Conservation (phyloP, 2,888 invertebrate species). For the Heteromurus nitidus region DNA sequence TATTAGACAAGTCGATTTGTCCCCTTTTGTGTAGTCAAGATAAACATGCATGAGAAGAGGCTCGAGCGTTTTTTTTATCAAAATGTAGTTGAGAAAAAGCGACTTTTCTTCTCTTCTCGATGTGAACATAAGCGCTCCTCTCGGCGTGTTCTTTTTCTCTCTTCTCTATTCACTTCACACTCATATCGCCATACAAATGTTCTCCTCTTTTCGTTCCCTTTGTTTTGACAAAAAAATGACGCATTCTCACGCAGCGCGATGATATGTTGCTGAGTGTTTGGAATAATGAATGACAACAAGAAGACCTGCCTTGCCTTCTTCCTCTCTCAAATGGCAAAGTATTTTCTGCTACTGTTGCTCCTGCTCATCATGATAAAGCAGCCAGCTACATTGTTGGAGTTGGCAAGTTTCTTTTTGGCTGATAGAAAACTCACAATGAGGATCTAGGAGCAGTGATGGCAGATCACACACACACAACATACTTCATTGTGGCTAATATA, state of each 20-base stretch:
- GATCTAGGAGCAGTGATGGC: too few species aligned
- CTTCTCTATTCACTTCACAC: conserved; percentile 28
- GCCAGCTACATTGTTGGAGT: too few species aligned
- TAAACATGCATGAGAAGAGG: conserved; percentile 10
- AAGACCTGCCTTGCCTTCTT: conserved; percentile 23
- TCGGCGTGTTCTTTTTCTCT: conserved; percentile 19
- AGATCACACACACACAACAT: too few species aligned
- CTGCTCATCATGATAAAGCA: too few species aligned
- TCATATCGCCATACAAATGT: conserved; percentile 22
- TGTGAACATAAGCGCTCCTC: conserved; percentile 16
- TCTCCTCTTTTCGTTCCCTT: conserved; percentile 21
- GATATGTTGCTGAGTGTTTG: conserved; percentile 37
- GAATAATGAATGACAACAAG: conserved; percentile 41
- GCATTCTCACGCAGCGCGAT: conserved; percentile 57
- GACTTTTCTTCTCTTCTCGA: not conserved
- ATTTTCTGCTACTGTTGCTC: conserved; percentile 18
- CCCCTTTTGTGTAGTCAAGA: conserved; percentile 35
- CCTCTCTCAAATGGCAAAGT: conserved; percentile 11
- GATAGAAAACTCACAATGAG: too few species aligned
- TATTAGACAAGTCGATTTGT: conserved; percentile 38
- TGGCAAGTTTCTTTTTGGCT: too few species aligned
- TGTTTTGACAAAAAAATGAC: conserved; percentile 57
- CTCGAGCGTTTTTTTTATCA: conserved; percentile 6
- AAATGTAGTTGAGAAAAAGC: conserved; percentile 1
- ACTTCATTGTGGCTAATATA: too few species aligned